Evolutionary conservation across 2,888 invertebrate species (phyloP).

Genomic region (Clepsis dumicolana): DNA sequence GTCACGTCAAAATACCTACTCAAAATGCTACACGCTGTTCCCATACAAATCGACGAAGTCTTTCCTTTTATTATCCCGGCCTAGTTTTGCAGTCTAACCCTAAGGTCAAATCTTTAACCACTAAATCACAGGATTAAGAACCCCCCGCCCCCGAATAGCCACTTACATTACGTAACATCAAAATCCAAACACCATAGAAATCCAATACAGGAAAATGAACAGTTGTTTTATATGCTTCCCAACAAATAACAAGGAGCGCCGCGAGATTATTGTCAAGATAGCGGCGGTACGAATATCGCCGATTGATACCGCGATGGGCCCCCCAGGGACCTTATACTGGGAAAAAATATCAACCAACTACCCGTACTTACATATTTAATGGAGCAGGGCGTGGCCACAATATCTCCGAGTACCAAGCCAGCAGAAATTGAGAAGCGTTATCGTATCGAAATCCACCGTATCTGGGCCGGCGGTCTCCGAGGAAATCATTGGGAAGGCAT

Average conservation of each 20-base stretch:
- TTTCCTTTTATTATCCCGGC: too few species aligned
- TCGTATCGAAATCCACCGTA: conserved; percentile 85
- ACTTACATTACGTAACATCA: conserved; percentile 16
- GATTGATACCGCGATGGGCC: conserved; percentile 77
- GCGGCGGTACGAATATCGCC: conserved; percentile 62
- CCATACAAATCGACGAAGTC: too few species aligned
- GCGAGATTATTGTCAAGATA: conserved; percentile 74
- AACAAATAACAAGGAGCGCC: conserved; percentile 56
- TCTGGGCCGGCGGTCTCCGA: conserved; percentile 88
- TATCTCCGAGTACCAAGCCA: conserved; percentile 71
- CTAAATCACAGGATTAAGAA: background rate
- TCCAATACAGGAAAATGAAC: conserved; percentile 56
- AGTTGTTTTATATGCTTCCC: conserved; percentile 46
- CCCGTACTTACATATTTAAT: conserved; percentile 73
- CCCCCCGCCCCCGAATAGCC: background rate
- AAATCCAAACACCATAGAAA: conserved; percentile 41
- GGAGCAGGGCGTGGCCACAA: conserved; percentile 74
- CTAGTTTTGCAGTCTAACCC: background rate
- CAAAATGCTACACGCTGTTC: too few species aligned
- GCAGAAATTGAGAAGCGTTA: conserved; percentile 83
- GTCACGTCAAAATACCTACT: too few species aligned
- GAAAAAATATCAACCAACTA: conserved; percentile 66
- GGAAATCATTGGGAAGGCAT: conserved; percentile 93
- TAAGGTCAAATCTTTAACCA: background rate
- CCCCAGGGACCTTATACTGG: conserved; percentile 63